These are phyloP conservation scores for Aegithalos caudatus DNA, from an alignment of 2,113 vertebrate genomes.

Conservation along the genomic window DNA sequence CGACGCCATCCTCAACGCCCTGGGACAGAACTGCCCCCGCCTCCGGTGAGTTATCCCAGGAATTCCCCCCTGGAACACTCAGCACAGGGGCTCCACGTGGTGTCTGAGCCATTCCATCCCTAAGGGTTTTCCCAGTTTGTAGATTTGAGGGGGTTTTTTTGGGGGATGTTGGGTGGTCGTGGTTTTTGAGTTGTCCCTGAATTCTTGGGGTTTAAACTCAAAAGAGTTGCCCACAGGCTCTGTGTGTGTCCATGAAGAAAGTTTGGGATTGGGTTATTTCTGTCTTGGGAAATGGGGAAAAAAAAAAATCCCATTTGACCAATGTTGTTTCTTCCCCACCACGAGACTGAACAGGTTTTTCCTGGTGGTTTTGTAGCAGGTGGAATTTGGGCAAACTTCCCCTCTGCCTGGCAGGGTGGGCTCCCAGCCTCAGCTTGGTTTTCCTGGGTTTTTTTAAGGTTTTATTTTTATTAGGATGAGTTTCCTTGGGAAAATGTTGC, in stretches of 20 bases:
- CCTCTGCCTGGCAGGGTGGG: background rate
- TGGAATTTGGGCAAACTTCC: background rate
- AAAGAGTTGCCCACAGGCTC: background rate
- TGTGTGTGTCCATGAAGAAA: background rate
- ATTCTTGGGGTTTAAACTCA: background rate
- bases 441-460: background rate
- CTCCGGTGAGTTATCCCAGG: constrained; percentile 79
- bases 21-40: constrained; percentile 95
- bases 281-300: background rate
- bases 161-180: no score
- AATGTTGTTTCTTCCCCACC: background rate
- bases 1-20: constrained; percentile 92
- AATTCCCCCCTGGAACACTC: rapidly evolving
- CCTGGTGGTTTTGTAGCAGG: background rate
- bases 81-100: rapidly evolving
- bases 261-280: background rate
- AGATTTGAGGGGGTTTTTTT: no score
- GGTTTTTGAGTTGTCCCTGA: background rate
- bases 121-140: background rate
- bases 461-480: background rate
- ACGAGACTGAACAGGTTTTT: background rate
- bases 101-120: rapidly evolving
- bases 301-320: background rate
- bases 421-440: background rate
- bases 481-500: background rate